These are phyloP conservation scores for Hypotaenidia okinawae DNA, from an alignment of 2,797 vertebrate species.

Conservation along the genomic window DNA sequence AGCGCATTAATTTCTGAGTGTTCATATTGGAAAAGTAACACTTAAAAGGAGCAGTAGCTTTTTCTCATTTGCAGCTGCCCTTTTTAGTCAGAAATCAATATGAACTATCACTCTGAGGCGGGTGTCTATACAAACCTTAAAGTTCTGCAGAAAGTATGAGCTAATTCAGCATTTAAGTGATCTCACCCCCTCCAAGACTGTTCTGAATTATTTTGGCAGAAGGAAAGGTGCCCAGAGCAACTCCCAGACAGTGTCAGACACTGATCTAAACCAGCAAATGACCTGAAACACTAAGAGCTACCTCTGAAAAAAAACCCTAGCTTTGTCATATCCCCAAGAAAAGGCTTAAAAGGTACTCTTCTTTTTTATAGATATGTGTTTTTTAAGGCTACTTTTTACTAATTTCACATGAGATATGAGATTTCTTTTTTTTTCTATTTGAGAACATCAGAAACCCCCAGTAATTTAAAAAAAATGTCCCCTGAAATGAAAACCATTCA, in stretches of 20 bases:
- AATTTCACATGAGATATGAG: background rate
- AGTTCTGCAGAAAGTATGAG: background rate
- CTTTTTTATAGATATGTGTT: background rate
- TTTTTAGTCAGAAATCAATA: conserved; percentile 17
- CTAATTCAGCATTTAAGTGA: conserved; percentile 19
- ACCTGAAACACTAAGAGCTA: background rate
- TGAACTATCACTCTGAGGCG: background rate
- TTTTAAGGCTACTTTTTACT: background rate
- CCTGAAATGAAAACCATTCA: background rate
- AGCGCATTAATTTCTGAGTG: background rate
- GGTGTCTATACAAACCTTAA: background rate
- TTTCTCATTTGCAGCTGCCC: background rate
- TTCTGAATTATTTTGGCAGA: conserved; percentile 7
- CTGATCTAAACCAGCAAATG: background rate
- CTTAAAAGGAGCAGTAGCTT: background rate
- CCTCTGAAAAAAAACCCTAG: background rate
- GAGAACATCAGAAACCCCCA: fast-evolving
- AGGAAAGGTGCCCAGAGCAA: background rate
- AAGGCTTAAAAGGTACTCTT: background rate
- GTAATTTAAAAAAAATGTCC: background rate
- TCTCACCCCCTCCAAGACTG: background rate
- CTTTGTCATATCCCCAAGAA: fast-evolving
- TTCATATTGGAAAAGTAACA: background rate
- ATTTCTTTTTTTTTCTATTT: background rate
- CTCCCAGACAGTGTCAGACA: background rate